phyloP scores from a whole-genome alignment of 2,888 invertebrate species.

The Clivina fossor region DNA sequence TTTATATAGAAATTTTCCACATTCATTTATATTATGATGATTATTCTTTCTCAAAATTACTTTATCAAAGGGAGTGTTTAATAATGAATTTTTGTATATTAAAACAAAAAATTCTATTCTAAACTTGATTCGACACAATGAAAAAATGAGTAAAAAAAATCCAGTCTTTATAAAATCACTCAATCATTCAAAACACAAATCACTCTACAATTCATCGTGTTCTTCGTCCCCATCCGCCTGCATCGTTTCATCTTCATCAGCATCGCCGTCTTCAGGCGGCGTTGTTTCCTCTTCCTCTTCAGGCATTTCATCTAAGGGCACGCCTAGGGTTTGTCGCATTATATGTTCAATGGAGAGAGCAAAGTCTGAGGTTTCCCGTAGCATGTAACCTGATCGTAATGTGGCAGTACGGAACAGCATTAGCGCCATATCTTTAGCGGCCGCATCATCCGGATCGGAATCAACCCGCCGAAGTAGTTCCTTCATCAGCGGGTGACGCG shows the following conservation, averaged over 20 bases:
- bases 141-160: too few species aligned
- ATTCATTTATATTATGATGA: too few species aligned
- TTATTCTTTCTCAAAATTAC: too few species aligned
- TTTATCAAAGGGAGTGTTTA: too few species aligned
- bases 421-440: conserved; percentile 79
- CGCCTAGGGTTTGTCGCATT: conserved; percentile 78
- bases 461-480: conserved; percentile 84
- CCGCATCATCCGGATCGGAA: conserved; percentile 73
- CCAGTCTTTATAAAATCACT: conserved; percentile 6
- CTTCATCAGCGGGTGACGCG: conserved; percentile 92
- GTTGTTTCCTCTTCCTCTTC: conserved; percentile 55
- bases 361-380: conserved; percentile 83
- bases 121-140: too few species aligned
- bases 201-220: conserved; percentile 64
- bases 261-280: conserved; percentile 52
- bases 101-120: too few species aligned
- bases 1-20: too few species aligned
- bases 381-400: conserved; percentile 89
- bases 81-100: too few species aligned
- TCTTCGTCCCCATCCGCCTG: too few species aligned
- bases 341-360: conserved; percentile 88
- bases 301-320: conserved; percentile 70
- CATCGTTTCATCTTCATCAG: conserved; percentile 50
- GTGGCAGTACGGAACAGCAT: conserved; percentile 94
- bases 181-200: not conserved